Evolutionary conservation across 2,113 vertebrate genomes (phyloP).

Genomic region (Callipepla squamata): DNA sequence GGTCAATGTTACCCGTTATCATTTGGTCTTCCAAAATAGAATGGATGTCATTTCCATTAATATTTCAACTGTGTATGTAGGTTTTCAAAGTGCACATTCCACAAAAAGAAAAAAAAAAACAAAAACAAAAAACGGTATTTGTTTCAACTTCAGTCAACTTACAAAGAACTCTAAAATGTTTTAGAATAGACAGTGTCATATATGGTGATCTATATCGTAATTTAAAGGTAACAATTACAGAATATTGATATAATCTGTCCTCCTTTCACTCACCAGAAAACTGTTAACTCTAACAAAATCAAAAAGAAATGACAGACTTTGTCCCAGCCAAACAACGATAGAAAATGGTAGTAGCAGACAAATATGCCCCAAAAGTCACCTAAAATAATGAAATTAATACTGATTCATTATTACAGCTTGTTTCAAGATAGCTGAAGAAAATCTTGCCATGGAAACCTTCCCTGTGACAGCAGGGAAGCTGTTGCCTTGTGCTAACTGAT

Average conservation of each 20-base stretch:
- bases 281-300: background rate
- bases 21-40: constrained; percentile 83
- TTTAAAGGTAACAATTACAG: constrained; percentile 1
- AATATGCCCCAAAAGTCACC: background rate
- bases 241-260: background rate
- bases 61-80: constrained; percentile 61
- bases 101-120: background rate
- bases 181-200: background rate
- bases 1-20: constrained; percentile 90
- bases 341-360: background rate
- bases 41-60: constrained; percentile 70
- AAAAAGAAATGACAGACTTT: background rate
- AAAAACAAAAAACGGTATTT: background rate
- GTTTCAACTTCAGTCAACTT: constrained; percentile 42
- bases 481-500: constrained; percentile 43
- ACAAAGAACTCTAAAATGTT: background rate
- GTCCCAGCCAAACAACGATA: background rate
- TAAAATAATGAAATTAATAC: constrained; percentile 22
- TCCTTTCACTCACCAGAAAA: background rate
- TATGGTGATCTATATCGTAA: background rate
- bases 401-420: background rate
- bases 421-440: constrained; percentile 1
- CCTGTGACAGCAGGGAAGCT: constrained; percentile 54
- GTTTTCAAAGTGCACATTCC: constrained; percentile 54
- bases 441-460: background rate